These are phyloP conservation scores for Scomber scombrus DNA, from an alignment of 2,113 vertebrate genomes.

Conservation along the genomic window DNA sequence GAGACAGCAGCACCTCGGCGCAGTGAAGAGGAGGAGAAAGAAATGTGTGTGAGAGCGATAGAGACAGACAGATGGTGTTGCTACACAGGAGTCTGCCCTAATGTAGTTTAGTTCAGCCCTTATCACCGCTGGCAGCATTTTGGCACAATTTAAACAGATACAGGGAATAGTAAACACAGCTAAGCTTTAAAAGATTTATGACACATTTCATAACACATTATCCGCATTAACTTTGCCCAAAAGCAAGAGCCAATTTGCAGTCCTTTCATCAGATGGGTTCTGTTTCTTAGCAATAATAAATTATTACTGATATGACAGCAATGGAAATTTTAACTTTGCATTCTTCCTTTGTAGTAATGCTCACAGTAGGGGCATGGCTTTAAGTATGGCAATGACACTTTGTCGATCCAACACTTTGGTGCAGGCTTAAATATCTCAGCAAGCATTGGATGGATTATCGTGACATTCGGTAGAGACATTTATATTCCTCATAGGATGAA, in stretches of 20 bases:
- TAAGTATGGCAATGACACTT: background rate
- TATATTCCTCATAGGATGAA: background rate
- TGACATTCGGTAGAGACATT: background rate
- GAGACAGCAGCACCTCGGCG: constrained; percentile 51
- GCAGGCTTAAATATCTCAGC: background rate
- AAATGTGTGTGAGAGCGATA: constrained; percentile 65
- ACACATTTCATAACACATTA: constrained; percentile 46
- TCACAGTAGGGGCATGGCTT: background rate
- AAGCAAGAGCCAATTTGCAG: constrained; percentile 11
- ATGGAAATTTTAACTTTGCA: background rate
- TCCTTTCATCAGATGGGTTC: constrained; percentile 12
- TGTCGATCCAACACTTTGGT: background rate
- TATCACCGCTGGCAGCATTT: constrained; percentile 65
- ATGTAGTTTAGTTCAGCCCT: constrained; percentile 63
- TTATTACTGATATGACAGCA: background rate
- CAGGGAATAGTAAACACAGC: constrained; percentile 52
- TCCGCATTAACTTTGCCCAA: constrained; percentile 16
- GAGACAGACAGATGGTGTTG: constrained; percentile 73
- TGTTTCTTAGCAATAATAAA: background rate
- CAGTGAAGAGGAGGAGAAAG: constrained; percentile 47
- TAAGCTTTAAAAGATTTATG: constrained; percentile 46
- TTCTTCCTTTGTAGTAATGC: background rate
- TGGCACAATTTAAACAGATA: constrained; percentile 59
- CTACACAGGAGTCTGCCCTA: constrained; percentile 58
- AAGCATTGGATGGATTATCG: background rate